Evolutionary conservation across 2,888 invertebrate species (phyloP).

Genomic region (Scotopteryx bipunctaria): DNA sequence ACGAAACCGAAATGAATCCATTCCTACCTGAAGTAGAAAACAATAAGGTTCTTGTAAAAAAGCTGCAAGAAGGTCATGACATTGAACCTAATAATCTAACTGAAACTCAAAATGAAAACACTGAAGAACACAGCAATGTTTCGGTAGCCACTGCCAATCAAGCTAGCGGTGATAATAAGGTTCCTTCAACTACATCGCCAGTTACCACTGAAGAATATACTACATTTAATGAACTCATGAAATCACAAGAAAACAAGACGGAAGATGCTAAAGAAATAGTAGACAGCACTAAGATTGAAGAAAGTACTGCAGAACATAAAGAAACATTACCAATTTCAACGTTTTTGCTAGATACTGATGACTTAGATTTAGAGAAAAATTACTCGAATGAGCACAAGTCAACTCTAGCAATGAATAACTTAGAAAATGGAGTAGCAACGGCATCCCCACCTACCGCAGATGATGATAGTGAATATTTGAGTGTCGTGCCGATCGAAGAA

Average conservation of each 20-base stretch:
- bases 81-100: slow-evolving; percentile 68
- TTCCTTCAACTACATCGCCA: slow-evolving; percentile 30
- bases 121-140: slow-evolving; percentile 55
- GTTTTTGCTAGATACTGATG: slow-evolving; percentile 73
- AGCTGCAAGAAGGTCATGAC: slow-evolving; percentile 82
- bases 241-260: slow-evolving; percentile 40
- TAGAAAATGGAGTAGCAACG: slow-evolving; percentile 38
- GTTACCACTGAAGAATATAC: slow-evolving; percentile 42
- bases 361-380: slow-evolving; percentile 55
- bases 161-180: slow-evolving; percentile 29
- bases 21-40: slow-evolving; percentile 86
- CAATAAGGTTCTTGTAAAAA: slow-evolving; percentile 83
- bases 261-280: slow-evolving; percentile 29
- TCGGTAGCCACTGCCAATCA: slow-evolving; percentile 37
- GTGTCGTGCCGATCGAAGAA: slow-evolving; percentile 68
- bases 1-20: slow-evolving; percentile 85
- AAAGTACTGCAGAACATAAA: slow-evolving; percentile 32
- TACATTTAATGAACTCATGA: slow-evolving; percentile 46
- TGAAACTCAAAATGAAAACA: slow-evolving; percentile 73
- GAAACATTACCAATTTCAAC: slow-evolving; percentile 55
- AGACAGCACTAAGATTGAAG: slow-evolving; percentile 21
- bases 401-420: slow-evolving; percentile 34
- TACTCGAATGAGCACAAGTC: slow-evolving; percentile 37
- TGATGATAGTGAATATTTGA: slow-evolving; percentile 57
- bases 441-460: slow-evolving; percentile 29